These are phyloP conservation scores for Catostylus mosaicus DNA, from an alignment of 30 jellyfish, hydroid and myxozoan species.

Conservation along the genomic window DNA sequence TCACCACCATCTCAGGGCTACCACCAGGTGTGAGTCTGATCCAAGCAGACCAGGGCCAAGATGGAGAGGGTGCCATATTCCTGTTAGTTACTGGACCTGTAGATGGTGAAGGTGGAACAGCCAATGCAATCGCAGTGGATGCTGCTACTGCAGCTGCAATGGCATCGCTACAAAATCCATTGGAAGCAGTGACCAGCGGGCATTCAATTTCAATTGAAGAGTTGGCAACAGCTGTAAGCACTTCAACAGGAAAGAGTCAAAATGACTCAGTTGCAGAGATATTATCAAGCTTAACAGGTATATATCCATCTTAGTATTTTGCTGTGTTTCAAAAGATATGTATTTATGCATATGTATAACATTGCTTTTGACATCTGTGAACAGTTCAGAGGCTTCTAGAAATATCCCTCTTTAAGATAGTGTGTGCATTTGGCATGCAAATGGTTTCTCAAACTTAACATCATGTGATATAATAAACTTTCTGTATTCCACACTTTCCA, in stretches of 20 bases:
- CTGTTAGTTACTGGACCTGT: slow-evolving; percentile 85
- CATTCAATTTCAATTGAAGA: slow-evolving; percentile 57
- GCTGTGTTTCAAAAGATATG: too few relatives aligned
- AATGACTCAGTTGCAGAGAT: slow-evolving; percentile 76
- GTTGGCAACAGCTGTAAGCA: slow-evolving; percentile 50
- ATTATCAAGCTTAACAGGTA: slow-evolving; percentile 63
- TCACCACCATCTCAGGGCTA: slow-evolving; percentile 51
- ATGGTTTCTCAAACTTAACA: too few relatives aligned
- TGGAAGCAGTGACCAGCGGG: slow-evolving; percentile 67
- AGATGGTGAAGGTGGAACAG: slow-evolving; percentile 72
- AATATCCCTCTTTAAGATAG: too few relatives aligned
- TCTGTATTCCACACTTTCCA: too few relatives aligned
- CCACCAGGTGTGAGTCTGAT: slow-evolving; percentile 82
- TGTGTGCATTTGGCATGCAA: too few relatives aligned
- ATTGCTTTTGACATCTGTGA: too few relatives aligned
- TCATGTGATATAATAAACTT: too few relatives aligned
- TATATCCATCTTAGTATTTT: background rate
- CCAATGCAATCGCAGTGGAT: slow-evolving; percentile 75
- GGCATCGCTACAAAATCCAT: slow-evolving; percentile 69
- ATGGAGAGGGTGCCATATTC: slow-evolving; percentile 75
- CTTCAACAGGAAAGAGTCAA: slow-evolving; percentile 33
- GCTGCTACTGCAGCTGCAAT: slow-evolving; percentile 76
- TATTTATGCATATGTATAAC: too few relatives aligned
- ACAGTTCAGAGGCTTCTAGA: too few relatives aligned
- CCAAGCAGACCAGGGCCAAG: slow-evolving; percentile 75